These are phyloP conservation scores for Ictalurus furcatus DNA, from an alignment of 2,113 vertebrate species.

Conservation along the genomic window DNA sequence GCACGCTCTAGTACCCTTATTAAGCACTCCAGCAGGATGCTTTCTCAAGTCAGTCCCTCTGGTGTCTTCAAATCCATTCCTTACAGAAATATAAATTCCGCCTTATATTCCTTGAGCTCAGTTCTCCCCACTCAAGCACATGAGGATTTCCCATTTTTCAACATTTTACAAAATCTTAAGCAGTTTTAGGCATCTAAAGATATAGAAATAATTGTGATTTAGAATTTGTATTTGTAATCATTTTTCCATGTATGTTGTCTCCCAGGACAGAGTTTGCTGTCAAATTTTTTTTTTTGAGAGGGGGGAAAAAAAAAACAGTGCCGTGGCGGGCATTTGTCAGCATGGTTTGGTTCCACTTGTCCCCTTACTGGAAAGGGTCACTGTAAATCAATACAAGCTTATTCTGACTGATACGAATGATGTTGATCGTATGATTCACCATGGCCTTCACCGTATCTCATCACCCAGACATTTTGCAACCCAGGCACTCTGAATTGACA, in stretches of 20 bases:
- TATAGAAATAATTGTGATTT: neutral
- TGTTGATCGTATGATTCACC: neutral
- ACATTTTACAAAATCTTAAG: neutral
- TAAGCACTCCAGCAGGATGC: slow-evolving; percentile 31
- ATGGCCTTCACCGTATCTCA: neutral
- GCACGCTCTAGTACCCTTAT: slow-evolving; percentile 26
- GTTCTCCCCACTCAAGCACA: neutral
- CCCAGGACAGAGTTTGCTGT: neutral
- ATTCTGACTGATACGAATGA: neutral
- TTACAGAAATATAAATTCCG: neutral
- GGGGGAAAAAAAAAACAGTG: neutral
- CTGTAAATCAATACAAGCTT: neutral
- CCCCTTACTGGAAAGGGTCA: neutral
- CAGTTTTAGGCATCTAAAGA: neutral
- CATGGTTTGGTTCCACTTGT: neutral
- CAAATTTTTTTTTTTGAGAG: neutral
- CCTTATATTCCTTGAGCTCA: neutral
- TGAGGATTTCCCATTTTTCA: neutral
- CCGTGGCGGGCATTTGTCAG: neutral
- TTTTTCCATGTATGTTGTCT: neutral
- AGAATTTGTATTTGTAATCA: neutral
- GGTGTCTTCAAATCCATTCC: slow-evolving; percentile 12
- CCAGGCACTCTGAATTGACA: neutral
- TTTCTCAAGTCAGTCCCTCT: slow-evolving; percentile 21
- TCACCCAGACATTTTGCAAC: neutral